These are phyloP conservation scores for Patella caerulea DNA, from an alignment of 2,888 invertebrate species.

Conservation along the genomic window DNA sequence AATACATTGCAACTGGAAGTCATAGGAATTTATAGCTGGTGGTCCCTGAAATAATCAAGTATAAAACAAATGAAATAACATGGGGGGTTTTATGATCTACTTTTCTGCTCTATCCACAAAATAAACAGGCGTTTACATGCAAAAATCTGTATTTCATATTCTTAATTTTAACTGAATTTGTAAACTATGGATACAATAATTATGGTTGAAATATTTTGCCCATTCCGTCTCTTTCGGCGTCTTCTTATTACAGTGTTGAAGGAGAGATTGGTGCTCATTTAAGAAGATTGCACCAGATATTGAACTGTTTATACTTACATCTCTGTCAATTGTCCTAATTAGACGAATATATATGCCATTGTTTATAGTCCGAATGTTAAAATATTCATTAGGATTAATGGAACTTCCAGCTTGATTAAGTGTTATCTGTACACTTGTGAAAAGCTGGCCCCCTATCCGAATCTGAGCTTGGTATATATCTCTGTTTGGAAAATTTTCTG, in stretches of 20 bases:
- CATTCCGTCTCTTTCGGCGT: neutral
- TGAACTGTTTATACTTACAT: constrained; percentile 46
- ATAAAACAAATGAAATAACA: neutral
- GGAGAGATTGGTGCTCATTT: neutral
- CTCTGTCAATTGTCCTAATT: constrained; percentile 71
- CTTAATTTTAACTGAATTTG: neutral
- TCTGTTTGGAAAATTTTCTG: neutral
- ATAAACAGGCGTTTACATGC: too few species aligned
- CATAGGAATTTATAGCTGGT: neutral
- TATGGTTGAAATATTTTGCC: neutral
- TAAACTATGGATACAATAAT: neutral
- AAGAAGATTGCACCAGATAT: neutral
- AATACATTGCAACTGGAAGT: constrained; percentile 6
- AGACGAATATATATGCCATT: constrained; percentile 41
- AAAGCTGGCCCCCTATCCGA: neutral
- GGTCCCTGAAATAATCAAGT: neutral
- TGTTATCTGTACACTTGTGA: constrained; percentile 9
- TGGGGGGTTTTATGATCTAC: neutral
- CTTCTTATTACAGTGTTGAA: neutral
- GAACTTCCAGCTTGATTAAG: constrained; percentile 24
- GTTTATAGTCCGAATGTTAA: constrained; percentile 30
- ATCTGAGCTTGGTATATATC: neutral
- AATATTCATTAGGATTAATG: constrained; percentile 38
- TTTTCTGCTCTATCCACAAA: too few species aligned
- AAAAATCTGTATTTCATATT: neutral